phyloP scores from a whole-genome alignment of 2,888 invertebrate genomes.

The Netelia virgata region DNA sequence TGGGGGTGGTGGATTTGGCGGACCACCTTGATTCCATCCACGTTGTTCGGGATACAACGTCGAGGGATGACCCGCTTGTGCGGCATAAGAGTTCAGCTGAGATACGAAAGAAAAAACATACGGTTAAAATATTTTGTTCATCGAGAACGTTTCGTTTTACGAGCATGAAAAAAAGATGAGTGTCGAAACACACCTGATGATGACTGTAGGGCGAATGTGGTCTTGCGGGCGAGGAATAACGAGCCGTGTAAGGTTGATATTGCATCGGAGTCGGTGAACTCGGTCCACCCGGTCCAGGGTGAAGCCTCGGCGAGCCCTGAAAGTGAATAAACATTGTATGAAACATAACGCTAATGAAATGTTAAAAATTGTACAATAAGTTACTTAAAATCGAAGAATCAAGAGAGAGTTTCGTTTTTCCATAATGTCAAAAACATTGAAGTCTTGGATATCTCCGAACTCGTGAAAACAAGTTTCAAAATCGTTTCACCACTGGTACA shows the following conservation, averaged over 20 bases:
- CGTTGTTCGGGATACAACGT: slow-evolving; percentile 83
- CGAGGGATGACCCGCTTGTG: slow-evolving; percentile 81
- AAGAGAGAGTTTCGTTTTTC: background rate
- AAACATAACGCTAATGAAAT: slow-evolving; percentile 8
- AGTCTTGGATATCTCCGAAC: background rate
- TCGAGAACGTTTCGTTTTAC: background rate
- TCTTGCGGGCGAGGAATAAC: slow-evolving; percentile 83
- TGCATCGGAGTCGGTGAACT: slow-evolving; percentile 84
- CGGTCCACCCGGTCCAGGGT: slow-evolving; percentile 83
- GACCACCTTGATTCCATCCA: slow-evolving; percentile 82
- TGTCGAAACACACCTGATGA: slow-evolving; percentile 79
- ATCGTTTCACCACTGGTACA: too few species aligned
- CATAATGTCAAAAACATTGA: background rate
- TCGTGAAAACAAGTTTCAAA: background rate
- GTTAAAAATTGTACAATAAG: background rate
- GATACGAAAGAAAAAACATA: slow-evolving; percentile 56
- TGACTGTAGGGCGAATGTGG: slow-evolving; percentile 83
- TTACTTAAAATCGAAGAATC: slow-evolving; percentile 9
- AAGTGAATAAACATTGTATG: slow-evolving; percentile 19
- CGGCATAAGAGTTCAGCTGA: slow-evolving; percentile 82
- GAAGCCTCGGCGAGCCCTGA: slow-evolving; percentile 83
- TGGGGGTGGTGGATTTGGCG: slow-evolving; percentile 82
- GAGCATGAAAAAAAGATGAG: background rate
- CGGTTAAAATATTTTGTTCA: background rate
- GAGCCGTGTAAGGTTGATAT: slow-evolving; percentile 84